Percentiles rank a stretch among this genome's conserved stretches.
phyloP scores from a whole-genome alignment of 1,140 invertebrate genomes.

The Magallana ariakensis region DNA sequence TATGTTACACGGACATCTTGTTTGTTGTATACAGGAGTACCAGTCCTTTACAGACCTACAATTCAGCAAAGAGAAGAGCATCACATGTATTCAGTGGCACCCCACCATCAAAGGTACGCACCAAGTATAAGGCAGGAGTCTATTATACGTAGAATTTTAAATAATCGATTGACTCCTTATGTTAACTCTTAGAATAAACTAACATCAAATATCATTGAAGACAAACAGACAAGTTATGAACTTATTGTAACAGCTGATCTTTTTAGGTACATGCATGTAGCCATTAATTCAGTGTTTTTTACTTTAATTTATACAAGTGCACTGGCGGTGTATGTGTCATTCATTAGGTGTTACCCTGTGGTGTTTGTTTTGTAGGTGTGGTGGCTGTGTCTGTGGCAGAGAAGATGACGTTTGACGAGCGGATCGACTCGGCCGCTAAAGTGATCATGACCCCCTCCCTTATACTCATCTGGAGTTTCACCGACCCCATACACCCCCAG shows the following conservation, averaged over 20 bases:
- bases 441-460: slow-evolving; percentile 80
- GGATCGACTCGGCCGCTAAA: slow-evolving; percentile 79
- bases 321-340: no score
- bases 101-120: slow-evolving; percentile 77
- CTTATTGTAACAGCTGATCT: no score
- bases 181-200: no score
- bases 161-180: no score
- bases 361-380: slow-evolving; percentile 71
- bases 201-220: no score
- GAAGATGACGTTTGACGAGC: slow-evolving; percentile 79
- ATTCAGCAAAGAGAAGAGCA: slow-evolving; percentile 80
- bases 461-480: slow-evolving; percentile 81
- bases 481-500: slow-evolving; percentile 80
- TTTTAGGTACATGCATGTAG: no score
- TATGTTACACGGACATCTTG: no score
- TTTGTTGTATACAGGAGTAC: slow-evolving; percentile 75
- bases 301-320: no score
- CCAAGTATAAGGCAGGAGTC: neutral
- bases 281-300: no score
- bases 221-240: no score
- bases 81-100: slow-evolving; percentile 81
- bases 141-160: no score
- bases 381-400: slow-evolving; percentile 79
- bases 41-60: slow-evolving; percentile 81
- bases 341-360: no score